phyloP scores from a whole-genome alignment of 2,797 vertebrate genomes.

The Furcifer pardalis region DNA sequence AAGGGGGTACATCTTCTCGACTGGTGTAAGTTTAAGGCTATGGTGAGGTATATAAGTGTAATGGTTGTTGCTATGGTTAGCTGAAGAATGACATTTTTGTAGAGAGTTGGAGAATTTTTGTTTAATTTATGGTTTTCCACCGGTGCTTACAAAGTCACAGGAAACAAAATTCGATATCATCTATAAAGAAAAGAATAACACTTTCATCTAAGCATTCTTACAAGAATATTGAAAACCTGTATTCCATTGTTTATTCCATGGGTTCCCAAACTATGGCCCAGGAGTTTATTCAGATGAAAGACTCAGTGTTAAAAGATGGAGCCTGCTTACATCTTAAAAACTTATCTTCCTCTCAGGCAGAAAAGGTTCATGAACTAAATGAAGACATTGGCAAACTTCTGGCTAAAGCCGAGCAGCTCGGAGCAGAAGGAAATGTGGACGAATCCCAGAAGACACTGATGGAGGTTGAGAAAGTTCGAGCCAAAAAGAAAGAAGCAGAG shows the following conservation, averaged over 20 bases:
- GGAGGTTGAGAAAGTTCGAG: conserved; percentile 97
- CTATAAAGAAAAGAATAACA: not conserved
- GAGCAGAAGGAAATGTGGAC: conserved; percentile 96
- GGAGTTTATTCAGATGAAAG: not conserved
- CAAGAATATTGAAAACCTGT: not conserved
- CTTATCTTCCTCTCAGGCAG: conserved; percentile 79
- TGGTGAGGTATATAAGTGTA: too few species aligned
- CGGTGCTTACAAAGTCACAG: not conserved
- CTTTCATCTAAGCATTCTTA: not conserved
- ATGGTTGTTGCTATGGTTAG: too few species aligned
- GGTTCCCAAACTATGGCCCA: too few species aligned
- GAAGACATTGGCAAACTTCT: conserved; percentile 98
- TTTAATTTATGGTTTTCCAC: not conserved
- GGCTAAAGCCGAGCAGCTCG: conserved; percentile 96
- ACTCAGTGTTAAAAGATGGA: not conserved
- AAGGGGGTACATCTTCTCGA: too few species aligned
- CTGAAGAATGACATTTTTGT: not conserved
- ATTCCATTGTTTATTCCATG: too few species aligned
- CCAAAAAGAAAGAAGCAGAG: conserved; percentile 97
- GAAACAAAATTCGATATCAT: not conserved
- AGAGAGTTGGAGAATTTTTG: not conserved
- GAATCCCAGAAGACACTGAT: conserved; percentile 96
- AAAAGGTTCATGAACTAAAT: conserved; percentile 97
- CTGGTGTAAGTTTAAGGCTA: too few species aligned
- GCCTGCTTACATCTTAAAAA: not conserved